Base-by-base conservation (phyloP, 2,113 vertebrate genomes). In the Cyphomyrus plagiostoma region DNA sequence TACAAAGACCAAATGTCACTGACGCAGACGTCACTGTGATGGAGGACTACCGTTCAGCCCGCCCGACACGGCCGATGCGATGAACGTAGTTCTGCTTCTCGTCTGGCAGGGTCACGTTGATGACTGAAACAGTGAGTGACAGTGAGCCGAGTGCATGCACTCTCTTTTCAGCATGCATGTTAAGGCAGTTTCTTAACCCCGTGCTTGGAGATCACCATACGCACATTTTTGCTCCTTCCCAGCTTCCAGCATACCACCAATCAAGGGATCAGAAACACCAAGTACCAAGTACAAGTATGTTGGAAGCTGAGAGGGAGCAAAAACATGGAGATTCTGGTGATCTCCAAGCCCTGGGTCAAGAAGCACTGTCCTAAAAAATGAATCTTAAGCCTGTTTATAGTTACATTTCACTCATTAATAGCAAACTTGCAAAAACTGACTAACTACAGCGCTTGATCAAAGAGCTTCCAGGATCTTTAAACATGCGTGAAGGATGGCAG, bases 1-100 rank as follows among this genome's bases (percentile, higher is more conserved):
- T 15, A 21, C 4, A 23, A 5, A 23, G 45, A 45, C 8, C 82
- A 8, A 48, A 6, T 8, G 23, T 6, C 11, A 9, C n/a, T 30
- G 2, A 86, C 2, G 30, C 1, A 77, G n/a, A 53, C 3, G 15
- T 1, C 13, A 49, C 15, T 46, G 19, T 4, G 66, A 23, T 26
- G 35, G 0, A n/a, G 3, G 50, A 19, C 0, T 93, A 99, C 98
- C 97, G 98, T 93, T 99, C 98, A 9, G 98, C 98, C 95, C 98
- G 95, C 86, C 98, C 98, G 0, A 99, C 98, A 95, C 98, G 95
- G 89, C 98, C 98, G 1, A 99, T 99, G 4, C 98, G 96, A 94
- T 99, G 98, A 42, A 99, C 98, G 0, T 99, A 99, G 93, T 99
- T 99, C 93, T 99, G 98, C 91, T 99, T 99, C 91, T 99, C 98